Conservation (phyloP, 2,113 vertebrate genomes). For the Guaruba guarouba region DNA sequence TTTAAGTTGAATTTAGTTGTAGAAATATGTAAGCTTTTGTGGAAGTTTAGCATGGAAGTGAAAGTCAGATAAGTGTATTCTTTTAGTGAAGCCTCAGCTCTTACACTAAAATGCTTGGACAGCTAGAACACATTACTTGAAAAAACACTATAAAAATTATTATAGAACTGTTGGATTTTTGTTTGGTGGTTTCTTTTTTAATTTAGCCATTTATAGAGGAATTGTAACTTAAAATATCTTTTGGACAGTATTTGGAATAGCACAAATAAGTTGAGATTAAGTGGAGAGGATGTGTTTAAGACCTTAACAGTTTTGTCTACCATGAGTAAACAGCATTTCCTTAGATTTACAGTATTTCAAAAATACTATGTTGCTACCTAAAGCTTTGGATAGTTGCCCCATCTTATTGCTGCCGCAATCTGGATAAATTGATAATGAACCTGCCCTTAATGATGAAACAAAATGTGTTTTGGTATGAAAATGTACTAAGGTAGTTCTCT, state of each 20-base stretch:
- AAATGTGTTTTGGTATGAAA: background rate
- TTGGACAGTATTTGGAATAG: background rate
- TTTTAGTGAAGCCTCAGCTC: background rate
- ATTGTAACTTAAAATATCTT: background rate
- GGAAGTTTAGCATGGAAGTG: background rate
- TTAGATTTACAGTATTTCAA: background rate
- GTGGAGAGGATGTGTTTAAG: background rate
- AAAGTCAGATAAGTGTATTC: background rate
- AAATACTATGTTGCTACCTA: background rate
- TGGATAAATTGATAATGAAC: background rate
- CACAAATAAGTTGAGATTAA: background rate
- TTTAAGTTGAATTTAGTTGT: background rate
- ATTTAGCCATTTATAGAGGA: background rate
- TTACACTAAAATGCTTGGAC: background rate
- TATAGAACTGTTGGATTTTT: background rate
- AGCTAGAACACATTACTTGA: background rate
- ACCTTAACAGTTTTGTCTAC: background rate
- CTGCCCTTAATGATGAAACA: background rate
- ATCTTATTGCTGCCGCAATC: background rate
- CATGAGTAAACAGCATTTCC: background rate
- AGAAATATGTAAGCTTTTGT: background rate
- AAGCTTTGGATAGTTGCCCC: background rate
- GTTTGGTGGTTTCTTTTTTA: background rate
- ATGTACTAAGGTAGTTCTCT: background rate
- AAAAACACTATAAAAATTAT: background rate